Percentiles rank a stretch among this genome's conserved stretches.
Conservation (phyloP, 2,888 invertebrate genomes). For the Coenonympha glycerion region DNA sequence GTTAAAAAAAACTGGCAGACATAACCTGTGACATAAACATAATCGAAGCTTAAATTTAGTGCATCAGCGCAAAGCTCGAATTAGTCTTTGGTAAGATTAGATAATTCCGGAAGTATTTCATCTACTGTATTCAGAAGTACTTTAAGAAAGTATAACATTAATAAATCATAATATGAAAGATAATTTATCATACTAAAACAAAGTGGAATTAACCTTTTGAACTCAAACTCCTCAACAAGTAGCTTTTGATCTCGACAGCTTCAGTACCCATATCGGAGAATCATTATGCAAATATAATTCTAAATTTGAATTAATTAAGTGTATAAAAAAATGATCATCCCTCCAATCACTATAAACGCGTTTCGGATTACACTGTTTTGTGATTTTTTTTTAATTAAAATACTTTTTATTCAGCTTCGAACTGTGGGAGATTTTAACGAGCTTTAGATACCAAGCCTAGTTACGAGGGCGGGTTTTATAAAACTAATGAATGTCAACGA, state of each 20-base stretch:
- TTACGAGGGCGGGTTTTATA: slow-evolving; percentile 46
- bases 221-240: slow-evolving; percentile 32
- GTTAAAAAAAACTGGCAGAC: no score
- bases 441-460: slow-evolving; percentile 39
- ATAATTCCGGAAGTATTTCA: no score
- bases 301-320: slow-evolving; percentile 58
- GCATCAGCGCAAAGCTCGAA: no score
- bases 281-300: slow-evolving; percentile 60
- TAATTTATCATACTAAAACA: slow-evolving; percentile 31
- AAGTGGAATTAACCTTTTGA: slow-evolving; percentile 40
- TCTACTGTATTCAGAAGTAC: no score
- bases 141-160: no score
- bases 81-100: no score
- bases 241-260: slow-evolving; percentile 30
- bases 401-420: slow-evolving; percentile 57
- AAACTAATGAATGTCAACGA: slow-evolving; percentile 67
- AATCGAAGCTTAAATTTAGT: no score
- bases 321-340: slow-evolving; percentile 48
- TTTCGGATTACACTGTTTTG: slow-evolving; percentile 46
- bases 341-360: slow-evolving; percentile 59
- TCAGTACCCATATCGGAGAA: slow-evolving; percentile 27
- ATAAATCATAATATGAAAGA: slow-evolving; percentile 5
- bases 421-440: slow-evolving; percentile 65
- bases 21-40: no score
- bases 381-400: slow-evolving; percentile 30